Base-by-base conservation (phyloP, 1,140 invertebrate genomes). In the Cotesia glomerata region DNA sequence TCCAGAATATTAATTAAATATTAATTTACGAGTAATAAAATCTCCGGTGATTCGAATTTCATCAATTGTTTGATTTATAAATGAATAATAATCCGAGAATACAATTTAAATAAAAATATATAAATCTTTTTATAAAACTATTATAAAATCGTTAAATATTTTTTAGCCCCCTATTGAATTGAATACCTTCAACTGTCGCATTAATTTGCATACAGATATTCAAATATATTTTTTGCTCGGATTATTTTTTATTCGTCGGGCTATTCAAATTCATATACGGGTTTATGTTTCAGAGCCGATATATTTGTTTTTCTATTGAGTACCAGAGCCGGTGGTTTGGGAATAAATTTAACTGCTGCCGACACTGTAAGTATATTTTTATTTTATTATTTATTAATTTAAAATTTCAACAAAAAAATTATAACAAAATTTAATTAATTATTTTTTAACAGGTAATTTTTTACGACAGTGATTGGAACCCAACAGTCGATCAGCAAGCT, bases 391-490 rank as follows among this genome's bases (percentile, higher is more conserved):
- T n/a, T 54, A n/a, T 67, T 67, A 2, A 13, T 11, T 34, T 35
- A 8, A 26, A 39, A 34, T 9, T 36, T 69, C 54, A 9, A 18
- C 8, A 49, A 65, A 36, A 14, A n/a, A n/a, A n/a, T n/a, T n/a
- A n/a, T n/a, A n/a, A n/a, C n/a, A n/a, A n/a, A 36, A 66, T 18
- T 34, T 14, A 39, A 26, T 26, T 65, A 13, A 49, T 13, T 61
- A 45, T 70, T 59, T 14, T 36, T 54, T 8, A 0, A 18, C 32
- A 96, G 94, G 95, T 99, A 63, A 97, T 99, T 86, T 99, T 99
- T 88, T 99, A 99, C 85, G 98, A 99, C 84, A 97, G 95, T 18
- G 98, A 99, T 86, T 99, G 98, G 98, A 99, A 99, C 88, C 98
- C 98, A 11, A 97, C 95, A 0, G 95, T 97, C 13, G 96, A 97